Evolutionary conservation across 2,113 vertebrate species (phyloP).

Genomic region (Xenopus borealis): DNA sequence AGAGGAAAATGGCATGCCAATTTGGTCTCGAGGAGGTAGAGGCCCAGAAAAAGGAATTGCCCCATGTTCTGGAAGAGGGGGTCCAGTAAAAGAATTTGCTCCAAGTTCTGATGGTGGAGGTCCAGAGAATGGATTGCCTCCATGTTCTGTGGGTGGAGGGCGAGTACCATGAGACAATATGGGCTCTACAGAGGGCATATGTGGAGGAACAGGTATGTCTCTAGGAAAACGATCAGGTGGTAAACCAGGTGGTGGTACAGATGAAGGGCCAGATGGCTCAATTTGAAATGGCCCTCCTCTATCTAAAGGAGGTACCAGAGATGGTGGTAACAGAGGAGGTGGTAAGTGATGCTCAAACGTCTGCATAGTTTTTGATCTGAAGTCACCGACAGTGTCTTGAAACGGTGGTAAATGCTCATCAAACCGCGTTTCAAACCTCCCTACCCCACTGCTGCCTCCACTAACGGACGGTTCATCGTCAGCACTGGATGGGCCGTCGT

Average conservation of each 20-base stretch:
- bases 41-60: conserved; percentile 66
- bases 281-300: conserved; percentile 64
- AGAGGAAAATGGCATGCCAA: conserved; percentile 59
- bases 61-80: conserved; percentile 57
- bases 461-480: conserved; percentile 62
- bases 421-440: conserved; percentile 62
- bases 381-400: conserved; percentile 65
- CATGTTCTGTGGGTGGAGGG: conserved; percentile 47
- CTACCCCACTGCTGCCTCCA: conserved; percentile 45
- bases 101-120: conserved; percentile 60
- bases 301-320: conserved; percentile 55
- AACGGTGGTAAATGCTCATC: conserved; percentile 67
- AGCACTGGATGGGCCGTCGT: conserved; percentile 63
- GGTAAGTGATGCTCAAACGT: conserved; percentile 67
- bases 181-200: conserved; percentile 65
- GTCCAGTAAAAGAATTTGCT: conserved; percentile 65
- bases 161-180: conserved; percentile 60
- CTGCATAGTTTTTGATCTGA: conserved; percentile 61
- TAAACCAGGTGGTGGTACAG: conserved; percentile 50
- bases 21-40: conserved; percentile 56
- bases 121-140: conserved; percentile 64
- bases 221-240: conserved; percentile 67
- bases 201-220: conserved; percentile 58
- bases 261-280: conserved; percentile 55
- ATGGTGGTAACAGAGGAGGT: conserved; percentile 31